Conservation (phyloP, 2,797 vertebrate genomes). For the Eleutherodactylus coqui region DNA sequence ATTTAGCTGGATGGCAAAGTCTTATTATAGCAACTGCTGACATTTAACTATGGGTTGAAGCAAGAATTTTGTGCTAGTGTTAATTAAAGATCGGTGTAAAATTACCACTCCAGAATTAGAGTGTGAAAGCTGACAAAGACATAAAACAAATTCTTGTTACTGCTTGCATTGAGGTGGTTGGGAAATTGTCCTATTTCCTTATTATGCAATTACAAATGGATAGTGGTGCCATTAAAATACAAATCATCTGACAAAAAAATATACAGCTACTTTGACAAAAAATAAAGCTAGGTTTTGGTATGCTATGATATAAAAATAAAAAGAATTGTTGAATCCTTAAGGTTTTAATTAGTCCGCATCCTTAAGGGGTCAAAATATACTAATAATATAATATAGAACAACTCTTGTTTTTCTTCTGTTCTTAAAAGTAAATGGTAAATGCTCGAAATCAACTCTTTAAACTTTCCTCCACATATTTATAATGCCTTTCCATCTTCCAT, state of each 20-base stretch:
- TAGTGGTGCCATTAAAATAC: too few species aligned
- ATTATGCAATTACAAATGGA: background rate
- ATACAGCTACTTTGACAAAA: too few species aligned
- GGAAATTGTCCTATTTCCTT: background rate
- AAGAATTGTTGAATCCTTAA: too few species aligned
- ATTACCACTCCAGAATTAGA: constrained; percentile 41
- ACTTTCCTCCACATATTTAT: background rate
- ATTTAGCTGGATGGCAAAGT: constrained; percentile 5
- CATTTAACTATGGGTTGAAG: constrained; percentile 13
- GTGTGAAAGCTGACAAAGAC: constrained; percentile 39
- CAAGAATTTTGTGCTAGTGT: constrained; percentile 39
- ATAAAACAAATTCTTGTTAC: constrained; percentile 16
- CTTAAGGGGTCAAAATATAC: too few species aligned
- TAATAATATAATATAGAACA: background rate
- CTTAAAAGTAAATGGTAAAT: background rate
- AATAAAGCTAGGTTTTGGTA: too few species aligned
- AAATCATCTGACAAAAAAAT: too few species aligned
- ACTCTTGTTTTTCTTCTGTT: background rate
- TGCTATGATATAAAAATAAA: too few species aligned
- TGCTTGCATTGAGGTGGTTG: background rate
- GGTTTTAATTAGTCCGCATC: too few species aligned
- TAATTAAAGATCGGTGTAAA: constrained; percentile 38
- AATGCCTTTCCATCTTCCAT: background rate
- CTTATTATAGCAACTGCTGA: constrained; percentile 44
- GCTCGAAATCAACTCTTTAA: background rate